phyloP scores from a whole-genome alignment of 2,113 vertebrate species.

The Labeo catla region DNA sequence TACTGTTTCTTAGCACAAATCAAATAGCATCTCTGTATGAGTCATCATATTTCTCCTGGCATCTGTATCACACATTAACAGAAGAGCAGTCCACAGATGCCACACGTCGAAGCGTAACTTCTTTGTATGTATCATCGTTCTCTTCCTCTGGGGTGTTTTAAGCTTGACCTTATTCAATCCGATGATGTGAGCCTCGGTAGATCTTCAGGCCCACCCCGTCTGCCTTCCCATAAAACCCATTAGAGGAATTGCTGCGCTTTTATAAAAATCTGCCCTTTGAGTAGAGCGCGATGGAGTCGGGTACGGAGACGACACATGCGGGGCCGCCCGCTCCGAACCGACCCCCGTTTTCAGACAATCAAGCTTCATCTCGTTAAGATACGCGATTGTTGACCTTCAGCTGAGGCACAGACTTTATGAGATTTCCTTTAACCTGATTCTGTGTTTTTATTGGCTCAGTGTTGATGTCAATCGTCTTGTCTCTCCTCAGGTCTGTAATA shows the following conservation, averaged over 20 bases:
- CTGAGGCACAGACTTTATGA: constrained; percentile 66
- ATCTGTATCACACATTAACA: background rate
- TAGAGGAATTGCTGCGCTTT: constrained; percentile 49
- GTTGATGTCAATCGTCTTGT: constrained; percentile 24
- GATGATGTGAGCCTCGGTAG: constrained; percentile 49
- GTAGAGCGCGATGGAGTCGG: constrained; percentile 9
- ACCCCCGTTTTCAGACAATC: constrained; percentile 60
- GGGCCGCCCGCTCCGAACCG: constrained; percentile 19
- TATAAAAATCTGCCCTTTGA: constrained; percentile 47
- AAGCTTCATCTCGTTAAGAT: constrained; percentile 65
- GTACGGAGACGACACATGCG: background rate
- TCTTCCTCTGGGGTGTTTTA: constrained; percentile 44
- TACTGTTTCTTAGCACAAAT: background rate
- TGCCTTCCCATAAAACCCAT: constrained; percentile 46
- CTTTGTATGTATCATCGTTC: constrained; percentile 31
- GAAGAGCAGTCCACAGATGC: constrained; percentile 26
- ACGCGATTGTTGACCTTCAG: constrained; percentile 59
- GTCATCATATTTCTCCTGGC: background rate
- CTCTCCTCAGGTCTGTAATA: constrained; percentile 36
- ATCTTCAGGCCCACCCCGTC: constrained; percentile 8
- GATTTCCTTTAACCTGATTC: constrained; percentile 69
- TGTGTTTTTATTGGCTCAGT: constrained; percentile 48
- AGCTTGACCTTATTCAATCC: constrained; percentile 53
- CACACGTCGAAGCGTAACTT: constrained; percentile 20
- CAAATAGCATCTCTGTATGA: background rate